Evolutionary conservation across 2,888 invertebrate species (phyloP), one percentile per base, ranked within the genome.

Genomic region (Luperina nickerlii): DNA sequence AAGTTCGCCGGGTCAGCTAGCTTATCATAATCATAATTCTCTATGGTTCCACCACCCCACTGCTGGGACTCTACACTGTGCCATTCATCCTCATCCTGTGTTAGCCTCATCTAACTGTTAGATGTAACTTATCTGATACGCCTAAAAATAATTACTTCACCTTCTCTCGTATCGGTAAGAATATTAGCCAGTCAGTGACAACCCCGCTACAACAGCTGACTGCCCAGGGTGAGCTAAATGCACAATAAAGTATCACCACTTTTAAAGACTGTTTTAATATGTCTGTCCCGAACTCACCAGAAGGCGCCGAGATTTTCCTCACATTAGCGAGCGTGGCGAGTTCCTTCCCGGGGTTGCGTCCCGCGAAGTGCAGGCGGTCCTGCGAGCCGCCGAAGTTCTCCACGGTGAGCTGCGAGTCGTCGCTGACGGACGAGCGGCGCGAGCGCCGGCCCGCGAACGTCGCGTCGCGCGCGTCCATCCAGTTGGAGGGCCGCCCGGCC

Each of bases 371-470:
- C 89, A 99, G 95, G 90, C 99, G 98, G 94, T 99, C 99, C 97
- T 99, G 99, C 87, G 98, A 98, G 79, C 99, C 99, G 70, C 99
- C 99, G 94, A 99, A 99, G 96, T 99, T 99, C 96, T 99, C 99
- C 77, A 99, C 98, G 0, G 99, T 99, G 88, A 99, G 97, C 94
- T 99, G 98, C 57, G 98, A 98, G 93, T 99, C 99, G 93, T 99
- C 99, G 0, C 96, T 92, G 73, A 98, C 97, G 87, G 99, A 99
- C 92, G 98, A 98, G 84, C 99, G 97, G 32, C 99, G 97, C 69
- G 99, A 99, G 69, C 99, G 97, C 7, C 98, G 97, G 69, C 98
- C 99, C 78, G 98, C 98, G 96, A 98, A 99, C 82, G 95, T 92
- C 57, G 89, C 89, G 89, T 95, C 94, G 81, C 94, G 93, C 0